Evolutionary conservation across 2,888 invertebrate species (phyloP).

Genomic region (Philereme vetulata): DNA sequence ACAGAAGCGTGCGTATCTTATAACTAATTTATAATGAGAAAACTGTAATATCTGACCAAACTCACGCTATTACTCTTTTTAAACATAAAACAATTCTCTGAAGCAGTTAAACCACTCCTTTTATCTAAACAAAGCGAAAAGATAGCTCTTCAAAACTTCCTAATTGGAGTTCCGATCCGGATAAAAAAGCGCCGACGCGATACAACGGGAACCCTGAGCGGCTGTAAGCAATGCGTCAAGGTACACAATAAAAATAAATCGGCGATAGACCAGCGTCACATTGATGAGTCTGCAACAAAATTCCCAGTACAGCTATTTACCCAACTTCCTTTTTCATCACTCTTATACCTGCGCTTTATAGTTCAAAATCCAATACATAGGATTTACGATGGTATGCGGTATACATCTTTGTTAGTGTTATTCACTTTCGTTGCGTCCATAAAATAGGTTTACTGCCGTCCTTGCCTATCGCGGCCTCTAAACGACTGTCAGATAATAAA

Average conservation of each 20-base stretch:
- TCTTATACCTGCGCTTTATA: slow-evolving; percentile 29
- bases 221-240: slow-evolving; percentile 34
- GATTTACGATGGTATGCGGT: slow-evolving; percentile 22
- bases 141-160: slow-evolving; percentile 15
- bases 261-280: slow-evolving; percentile 32
- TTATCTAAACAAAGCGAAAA: neutral
- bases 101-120: neutral
- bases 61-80: no score
- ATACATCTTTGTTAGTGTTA: slow-evolving; percentile 42
- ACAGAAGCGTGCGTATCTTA: no score
- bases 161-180: slow-evolving; percentile 17
- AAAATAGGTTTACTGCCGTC: slow-evolving; percentile 47
- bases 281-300: slow-evolving; percentile 36
- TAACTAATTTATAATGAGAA: no score
- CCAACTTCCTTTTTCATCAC: slow-evolving; percentile 8
- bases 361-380: slow-evolving; percentile 27
- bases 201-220: slow-evolving; percentile 13
- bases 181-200: no score
- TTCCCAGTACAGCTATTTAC: slow-evolving; percentile 21
- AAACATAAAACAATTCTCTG: no score
- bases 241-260: slow-evolving; percentile 39
- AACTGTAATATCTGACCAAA: no score
- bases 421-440: slow-evolving; percentile 46
- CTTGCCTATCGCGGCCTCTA: slow-evolving; percentile 39
- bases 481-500: slow-evolving; percentile 53